These are phyloP conservation scores for Drosophila kokeensis DNA, from an alignment of 2,888 invertebrate species.

Conservation along the genomic window DNA sequence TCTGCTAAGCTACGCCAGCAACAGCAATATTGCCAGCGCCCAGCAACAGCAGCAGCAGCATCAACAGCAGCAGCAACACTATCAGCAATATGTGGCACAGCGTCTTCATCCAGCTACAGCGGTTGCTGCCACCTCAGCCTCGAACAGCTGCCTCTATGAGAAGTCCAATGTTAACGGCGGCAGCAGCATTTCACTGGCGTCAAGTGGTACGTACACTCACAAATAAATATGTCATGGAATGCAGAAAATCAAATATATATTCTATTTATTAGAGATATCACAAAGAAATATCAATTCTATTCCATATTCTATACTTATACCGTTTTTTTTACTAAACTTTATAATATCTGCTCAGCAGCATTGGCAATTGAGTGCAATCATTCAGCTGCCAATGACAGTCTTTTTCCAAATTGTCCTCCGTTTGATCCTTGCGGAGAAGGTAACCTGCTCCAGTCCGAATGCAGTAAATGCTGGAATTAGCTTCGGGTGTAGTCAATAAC, in stretches of 20 bases:
- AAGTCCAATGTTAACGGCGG: slow-evolving; percentile 46
- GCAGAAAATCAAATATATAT: neutral
- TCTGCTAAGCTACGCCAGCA: slow-evolving; percentile 75
- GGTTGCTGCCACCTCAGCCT: slow-evolving; percentile 43
- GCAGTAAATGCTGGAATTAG: slow-evolving; percentile 35
- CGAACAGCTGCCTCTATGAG: slow-evolving; percentile 77
- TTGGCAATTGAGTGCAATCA: slow-evolving; percentile 59
- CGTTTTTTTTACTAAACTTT: neutral
- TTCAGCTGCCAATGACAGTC: slow-evolving; percentile 61
- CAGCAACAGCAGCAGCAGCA: slow-evolving; percentile 70
- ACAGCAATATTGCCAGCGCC: slow-evolving; percentile 62
- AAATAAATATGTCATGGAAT: neutral
- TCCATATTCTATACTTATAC: neutral
- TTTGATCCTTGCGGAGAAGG: neutral
- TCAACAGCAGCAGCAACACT: slow-evolving; percentile 69
- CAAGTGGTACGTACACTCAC: slow-evolving; percentile 70
- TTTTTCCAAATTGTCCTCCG: too few species aligned
- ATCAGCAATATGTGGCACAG: slow-evolving; percentile 77
- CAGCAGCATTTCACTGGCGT: slow-evolving; percentile 58
- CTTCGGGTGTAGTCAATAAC: slow-evolving; percentile 19
- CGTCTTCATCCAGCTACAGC: slow-evolving; percentile 54
- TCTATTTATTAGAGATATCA: neutral
- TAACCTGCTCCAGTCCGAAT: slow-evolving; percentile 20
- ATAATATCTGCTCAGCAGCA: neutral
- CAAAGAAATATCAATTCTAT: neutral